These are phyloP conservation scores for Plecotus auritus DNA, from an alignment of 2,113 vertebrate species.

Conservation along the genomic window DNA sequence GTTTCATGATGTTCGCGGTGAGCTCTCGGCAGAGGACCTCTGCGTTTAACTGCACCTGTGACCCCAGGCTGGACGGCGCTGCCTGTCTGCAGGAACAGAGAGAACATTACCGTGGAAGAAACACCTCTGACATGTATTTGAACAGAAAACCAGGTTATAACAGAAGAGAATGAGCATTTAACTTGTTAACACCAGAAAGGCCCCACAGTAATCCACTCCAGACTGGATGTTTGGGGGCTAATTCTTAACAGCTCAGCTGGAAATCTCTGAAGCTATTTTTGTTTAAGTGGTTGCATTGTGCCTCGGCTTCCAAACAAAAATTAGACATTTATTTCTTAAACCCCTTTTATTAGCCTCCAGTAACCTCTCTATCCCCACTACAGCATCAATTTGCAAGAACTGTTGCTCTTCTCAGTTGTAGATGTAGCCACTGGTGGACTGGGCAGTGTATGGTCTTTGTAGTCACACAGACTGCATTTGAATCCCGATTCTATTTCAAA, in stretches of 20 bases:
- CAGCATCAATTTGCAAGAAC: neutral
- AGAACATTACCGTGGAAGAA: neutral
- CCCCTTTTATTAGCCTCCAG: neutral
- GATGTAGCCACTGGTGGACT: neutral
- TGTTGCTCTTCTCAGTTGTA: neutral
- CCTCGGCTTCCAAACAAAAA: neutral
- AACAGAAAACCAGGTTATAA: neutral
- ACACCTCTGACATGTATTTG: neutral
- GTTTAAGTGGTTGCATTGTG: neutral
- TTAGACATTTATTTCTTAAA: neutral
- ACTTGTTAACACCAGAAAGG: neutral
- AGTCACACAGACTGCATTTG: neutral
- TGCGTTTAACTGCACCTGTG: conserved; percentile 78
- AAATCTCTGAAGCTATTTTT: conserved; percentile 31
- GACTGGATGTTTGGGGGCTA: neutral
- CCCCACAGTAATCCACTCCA: neutral
- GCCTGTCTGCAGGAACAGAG: conserved; percentile 76
- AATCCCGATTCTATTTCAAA: neutral
- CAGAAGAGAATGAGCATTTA: neutral
- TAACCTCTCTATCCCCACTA: neutral
- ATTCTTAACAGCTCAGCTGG: neutral
- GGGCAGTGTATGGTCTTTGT: neutral
- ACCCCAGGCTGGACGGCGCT: conserved; percentile 64
- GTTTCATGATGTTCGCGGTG: conserved; percentile 88
- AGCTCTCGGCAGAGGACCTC: conserved; percentile 89